phyloP scores from a whole-genome alignment of 1,140 invertebrate species.

The Helicoverpa zea region DNA sequence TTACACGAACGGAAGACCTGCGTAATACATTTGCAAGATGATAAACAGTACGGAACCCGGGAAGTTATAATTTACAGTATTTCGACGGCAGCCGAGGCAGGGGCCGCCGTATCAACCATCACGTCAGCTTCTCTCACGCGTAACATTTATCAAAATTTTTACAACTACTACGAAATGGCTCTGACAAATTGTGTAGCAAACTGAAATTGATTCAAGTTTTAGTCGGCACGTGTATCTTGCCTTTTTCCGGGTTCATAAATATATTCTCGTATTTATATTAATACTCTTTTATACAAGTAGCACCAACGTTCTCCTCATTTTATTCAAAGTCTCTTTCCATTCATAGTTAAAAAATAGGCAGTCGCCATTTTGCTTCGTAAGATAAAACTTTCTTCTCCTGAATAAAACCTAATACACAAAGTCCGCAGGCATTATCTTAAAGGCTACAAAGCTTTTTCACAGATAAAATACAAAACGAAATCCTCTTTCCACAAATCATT shows the following conservation, averaged over 20 bases:
- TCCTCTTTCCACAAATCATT: constrained; percentile 39
- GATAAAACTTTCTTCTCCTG: constrained; percentile 25
- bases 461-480: constrained; percentile 37
- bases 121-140: constrained; percentile 59
- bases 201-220: constrained; percentile 28
- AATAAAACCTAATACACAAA: constrained; percentile 31
- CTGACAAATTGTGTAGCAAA: constrained; percentile 27
- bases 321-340: constrained; percentile 17
- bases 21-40: constrained; percentile 77
- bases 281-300: neutral
- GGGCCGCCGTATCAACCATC: constrained; percentile 60
- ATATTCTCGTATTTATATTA: neutral
- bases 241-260: neutral
- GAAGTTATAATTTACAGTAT: constrained; percentile 77
- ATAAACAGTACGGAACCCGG: constrained; percentile 74
- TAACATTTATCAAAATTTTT: constrained; percentile 70
- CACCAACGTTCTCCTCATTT: constrained; percentile 11
- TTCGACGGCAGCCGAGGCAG: constrained; percentile 59
- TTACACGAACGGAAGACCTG: constrained; percentile 73
- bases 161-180: constrained; percentile 33
- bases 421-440: constrained; percentile 34
- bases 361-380: neutral
- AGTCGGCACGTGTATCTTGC: neutral
- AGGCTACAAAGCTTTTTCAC: constrained; percentile 25
- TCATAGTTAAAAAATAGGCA: constrained; percentile 34